phyloP scores from a whole-genome alignment of 92 coral and sea anemone genomes.

The Siderastrea siderea region DNA sequence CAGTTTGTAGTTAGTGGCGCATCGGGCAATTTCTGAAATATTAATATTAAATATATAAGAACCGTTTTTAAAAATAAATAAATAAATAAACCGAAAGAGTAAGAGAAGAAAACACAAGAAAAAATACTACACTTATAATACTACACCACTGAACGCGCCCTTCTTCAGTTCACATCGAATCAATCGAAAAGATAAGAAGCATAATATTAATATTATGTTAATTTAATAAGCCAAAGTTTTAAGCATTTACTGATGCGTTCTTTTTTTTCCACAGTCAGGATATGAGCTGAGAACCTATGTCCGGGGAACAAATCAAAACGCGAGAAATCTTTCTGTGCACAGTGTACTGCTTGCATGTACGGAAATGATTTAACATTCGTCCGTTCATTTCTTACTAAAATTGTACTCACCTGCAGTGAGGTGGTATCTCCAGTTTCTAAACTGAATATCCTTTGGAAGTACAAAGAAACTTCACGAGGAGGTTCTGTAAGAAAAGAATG shows the following conservation, averaged over 20 bases:
- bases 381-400: background rate
- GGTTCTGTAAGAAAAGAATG: slow-evolving; percentile 15
- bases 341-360: too few relatives aligned
- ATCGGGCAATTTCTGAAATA: slow-evolving; percentile 7
- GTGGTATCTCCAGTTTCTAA: slow-evolving; percentile 19
- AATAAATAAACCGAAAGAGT: too few relatives aligned
- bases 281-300: too few relatives aligned
- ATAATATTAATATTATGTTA: too few relatives aligned
- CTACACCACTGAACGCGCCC: too few relatives aligned
- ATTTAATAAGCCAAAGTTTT: too few relatives aligned
- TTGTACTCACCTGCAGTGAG: slow-evolving; percentile 17
- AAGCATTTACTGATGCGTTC: too few relatives aligned
- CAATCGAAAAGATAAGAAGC: too few relatives aligned
- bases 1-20: background rate
- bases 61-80: background rate
- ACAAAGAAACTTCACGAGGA: slow-evolving; percentile 18
- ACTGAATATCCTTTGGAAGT: slow-evolving; percentile 7
- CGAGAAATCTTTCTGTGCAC: too few relatives aligned
- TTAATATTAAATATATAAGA: background rate
- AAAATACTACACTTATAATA: background rate
- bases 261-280: too few relatives aligned
- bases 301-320: too few relatives aligned
- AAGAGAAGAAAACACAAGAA: background rate
- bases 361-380: background rate
- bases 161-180: too few relatives aligned